Percentiles rank a stretch among this genome's conserved stretches.
These are phyloP conservation scores for Pinctada fucata DNA, from an alignment of 2,888 invertebrate species.

Conservation along the genomic window DNA sequence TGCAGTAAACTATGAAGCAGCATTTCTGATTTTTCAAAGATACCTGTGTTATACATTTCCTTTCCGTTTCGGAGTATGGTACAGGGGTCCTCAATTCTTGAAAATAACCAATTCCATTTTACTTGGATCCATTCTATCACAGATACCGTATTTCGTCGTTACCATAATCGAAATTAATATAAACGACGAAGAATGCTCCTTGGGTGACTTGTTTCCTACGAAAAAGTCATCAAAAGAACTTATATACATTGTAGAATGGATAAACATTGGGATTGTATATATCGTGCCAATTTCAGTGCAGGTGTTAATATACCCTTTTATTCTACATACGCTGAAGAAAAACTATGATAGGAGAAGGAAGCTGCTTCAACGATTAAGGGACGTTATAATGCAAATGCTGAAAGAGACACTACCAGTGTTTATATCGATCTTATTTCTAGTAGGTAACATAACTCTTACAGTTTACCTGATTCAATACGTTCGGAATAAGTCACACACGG, in stretches of 20 bases:
- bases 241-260: neutral
- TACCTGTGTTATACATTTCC: neutral
- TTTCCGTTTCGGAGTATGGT: neutral
- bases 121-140: neutral
- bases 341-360: neutral
- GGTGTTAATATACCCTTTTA: neutral
- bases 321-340: neutral
- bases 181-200: neutral
- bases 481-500: neutral
- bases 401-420: neutral
- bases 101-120: neutral
- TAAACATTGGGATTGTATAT: neutral
- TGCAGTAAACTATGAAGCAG: neutral
- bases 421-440: neutral
- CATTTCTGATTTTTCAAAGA: neutral
- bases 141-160: neutral
- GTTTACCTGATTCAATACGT: neutral
- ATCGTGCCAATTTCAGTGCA: neutral
- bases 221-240: neutral
- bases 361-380: neutral
- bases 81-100: neutral
- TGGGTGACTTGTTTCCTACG: neutral
- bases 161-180: neutral
- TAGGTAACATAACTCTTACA: neutral
- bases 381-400: neutral